phyloP scores from a whole-genome alignment of 2,113 vertebrate species.

The Cinclus cinclus region DNA sequence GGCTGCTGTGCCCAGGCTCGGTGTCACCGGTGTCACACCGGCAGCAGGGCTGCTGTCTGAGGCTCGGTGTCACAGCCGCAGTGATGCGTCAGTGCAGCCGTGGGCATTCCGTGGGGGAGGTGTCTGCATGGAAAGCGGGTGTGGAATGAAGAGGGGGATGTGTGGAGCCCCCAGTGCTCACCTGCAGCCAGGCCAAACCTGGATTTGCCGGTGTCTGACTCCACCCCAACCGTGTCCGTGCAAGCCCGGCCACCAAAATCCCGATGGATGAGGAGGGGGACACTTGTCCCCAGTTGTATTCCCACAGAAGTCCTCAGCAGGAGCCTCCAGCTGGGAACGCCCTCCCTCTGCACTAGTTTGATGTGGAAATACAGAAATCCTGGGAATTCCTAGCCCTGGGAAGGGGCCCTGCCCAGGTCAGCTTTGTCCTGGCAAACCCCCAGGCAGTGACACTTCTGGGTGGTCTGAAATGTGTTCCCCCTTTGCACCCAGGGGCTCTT shows the following conservation, averaged over 20 bases:
- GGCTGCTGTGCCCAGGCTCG: no score
- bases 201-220: fast-evolving
- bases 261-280: fast-evolving
- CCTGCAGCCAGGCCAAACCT: background rate
- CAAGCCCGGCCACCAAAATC: background rate
- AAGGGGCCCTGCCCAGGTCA: background rate
- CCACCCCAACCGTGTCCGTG: fast-evolving
- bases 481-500: background rate
- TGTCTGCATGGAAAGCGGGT: background rate
- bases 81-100: background rate
- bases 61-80: background rate
- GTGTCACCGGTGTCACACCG: no score
- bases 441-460: background rate
- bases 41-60: background rate
- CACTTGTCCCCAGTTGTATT: fast-evolving
- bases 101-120: background rate
- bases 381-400: background rate
- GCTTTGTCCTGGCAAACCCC: background rate
- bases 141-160: background rate
- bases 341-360: background rate
- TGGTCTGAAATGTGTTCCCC: background rate
- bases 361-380: background rate
- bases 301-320: background rate
- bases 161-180: background rate
- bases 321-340: background rate